Conservation (phyloP, 2,888 invertebrate species). For the Panopea generosa region DNA sequence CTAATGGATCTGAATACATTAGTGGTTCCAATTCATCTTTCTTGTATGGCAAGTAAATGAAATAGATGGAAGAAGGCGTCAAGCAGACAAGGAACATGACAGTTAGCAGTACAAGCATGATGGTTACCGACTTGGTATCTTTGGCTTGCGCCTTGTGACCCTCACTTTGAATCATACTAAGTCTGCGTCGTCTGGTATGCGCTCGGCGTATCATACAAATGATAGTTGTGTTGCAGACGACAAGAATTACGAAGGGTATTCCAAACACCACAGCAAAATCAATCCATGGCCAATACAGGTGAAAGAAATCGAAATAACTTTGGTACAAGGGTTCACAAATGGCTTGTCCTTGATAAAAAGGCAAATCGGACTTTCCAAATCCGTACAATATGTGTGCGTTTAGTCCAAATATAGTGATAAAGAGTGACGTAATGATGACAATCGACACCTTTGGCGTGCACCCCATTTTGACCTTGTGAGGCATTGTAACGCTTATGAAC, state of each 20-base stretch:
- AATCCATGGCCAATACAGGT: conserved; percentile 49
- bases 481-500: conserved; percentile 43
- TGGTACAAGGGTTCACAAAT: conserved; percentile 31
- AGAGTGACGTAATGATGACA: conserved; percentile 9
- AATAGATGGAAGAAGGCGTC: conserved; percentile 46
- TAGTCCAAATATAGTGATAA: conserved; percentile 19
- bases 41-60: conserved; percentile 34
- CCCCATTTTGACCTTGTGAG: conserved; percentile 34
- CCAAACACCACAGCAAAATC: conserved; percentile 47
- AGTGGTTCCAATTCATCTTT: conserved; percentile 15
- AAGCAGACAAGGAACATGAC: conserved; percentile 47
- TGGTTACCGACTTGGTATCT: conserved; percentile 25
- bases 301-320: conserved; percentile 35
- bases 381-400: conserved; percentile 45
- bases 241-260: conserved; percentile 41
- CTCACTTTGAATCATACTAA: conserved; percentile 22
- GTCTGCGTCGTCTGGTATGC: conserved; percentile 7
- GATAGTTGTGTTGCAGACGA: conserved; percentile 43
- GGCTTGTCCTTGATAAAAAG: conserved; percentile 8
- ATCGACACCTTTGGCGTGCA: conserved; percentile 18
- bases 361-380: conserved; percentile 8
- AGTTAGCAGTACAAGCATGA: conserved; percentile 39
- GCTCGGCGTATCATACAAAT: conserved; percentile 24
- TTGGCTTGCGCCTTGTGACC: conserved; percentile 6
- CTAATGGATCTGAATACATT: conserved; percentile 25